These are phyloP conservation scores for Piprites chloris DNA, from an alignment of 2,113 vertebrate species.

Conservation along the genomic window DNA sequence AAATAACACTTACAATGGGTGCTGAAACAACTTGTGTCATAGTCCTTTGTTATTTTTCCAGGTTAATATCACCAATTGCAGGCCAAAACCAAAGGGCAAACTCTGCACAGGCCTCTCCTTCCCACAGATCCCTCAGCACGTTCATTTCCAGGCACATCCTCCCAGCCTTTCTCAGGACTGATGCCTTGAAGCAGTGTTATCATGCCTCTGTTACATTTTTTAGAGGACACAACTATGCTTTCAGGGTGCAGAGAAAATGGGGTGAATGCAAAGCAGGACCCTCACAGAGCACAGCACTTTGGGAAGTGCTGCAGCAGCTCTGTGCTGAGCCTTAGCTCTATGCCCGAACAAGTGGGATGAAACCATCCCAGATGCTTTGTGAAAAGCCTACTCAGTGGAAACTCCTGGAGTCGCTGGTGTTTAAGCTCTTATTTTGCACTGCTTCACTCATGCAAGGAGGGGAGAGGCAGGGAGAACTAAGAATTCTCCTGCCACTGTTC, in stretches of 20 bases:
- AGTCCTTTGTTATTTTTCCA: neutral
- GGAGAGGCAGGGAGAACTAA: neutral
- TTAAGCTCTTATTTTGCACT: neutral
- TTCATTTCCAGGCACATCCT: neutral
- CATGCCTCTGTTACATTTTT: neutral
- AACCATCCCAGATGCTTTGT: neutral
- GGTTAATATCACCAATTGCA: neutral
- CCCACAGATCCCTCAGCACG: neutral
- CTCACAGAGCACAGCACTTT: neutral
- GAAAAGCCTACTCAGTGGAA: neutral
- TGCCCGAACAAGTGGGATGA: neutral
- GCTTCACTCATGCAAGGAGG: neutral
- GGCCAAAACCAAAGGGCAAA: neutral
- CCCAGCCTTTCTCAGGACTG: neutral
- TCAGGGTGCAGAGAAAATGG: neutral
- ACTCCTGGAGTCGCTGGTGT: neutral
- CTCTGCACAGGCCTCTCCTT: neutral
- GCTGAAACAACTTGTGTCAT: neutral
- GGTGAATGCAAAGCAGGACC: neutral
- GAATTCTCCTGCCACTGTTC: neutral
- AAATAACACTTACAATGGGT: neutral
- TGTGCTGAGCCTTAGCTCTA: neutral
- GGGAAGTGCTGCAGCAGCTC: neutral
- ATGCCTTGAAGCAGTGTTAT: neutral
- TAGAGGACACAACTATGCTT: neutral